These are phyloP conservation scores for Drosophila yakuba DNA, from an alignment of 1,140 invertebrate species.

Conservation along the genomic window DNA sequence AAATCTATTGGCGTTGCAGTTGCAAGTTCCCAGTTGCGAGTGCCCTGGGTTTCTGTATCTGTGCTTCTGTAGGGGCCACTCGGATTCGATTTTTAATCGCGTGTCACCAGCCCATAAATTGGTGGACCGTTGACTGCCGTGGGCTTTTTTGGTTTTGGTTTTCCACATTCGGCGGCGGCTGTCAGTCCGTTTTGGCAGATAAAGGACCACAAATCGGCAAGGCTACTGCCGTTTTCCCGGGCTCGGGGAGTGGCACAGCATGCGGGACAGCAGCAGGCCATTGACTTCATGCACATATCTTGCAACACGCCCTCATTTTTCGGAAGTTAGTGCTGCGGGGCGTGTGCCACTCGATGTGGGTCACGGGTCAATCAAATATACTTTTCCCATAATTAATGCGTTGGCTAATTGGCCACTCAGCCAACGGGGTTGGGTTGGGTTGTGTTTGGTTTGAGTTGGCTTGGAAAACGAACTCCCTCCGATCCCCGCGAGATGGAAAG, in stretches of 20 bases:
- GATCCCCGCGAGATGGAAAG: constrained; percentile 2
- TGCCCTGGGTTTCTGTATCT: constrained; percentile 5
- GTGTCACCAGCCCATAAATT: constrained; percentile 72
- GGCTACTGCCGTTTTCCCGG: constrained; percentile 21
- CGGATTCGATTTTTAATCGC: constrained; percentile 72
- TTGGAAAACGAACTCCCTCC: neutral
- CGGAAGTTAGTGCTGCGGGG: constrained; percentile 55
- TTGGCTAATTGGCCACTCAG: constrained; percentile 53
- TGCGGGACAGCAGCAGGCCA: constrained; percentile 67
- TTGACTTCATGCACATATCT: constrained; percentile 51
- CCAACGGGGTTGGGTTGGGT: neutral
- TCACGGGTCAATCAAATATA: constrained; percentile 71
- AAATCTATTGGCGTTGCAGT: constrained; percentile 38
- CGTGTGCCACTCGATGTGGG: constrained; percentile 66
- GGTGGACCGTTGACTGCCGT: constrained; percentile 44
- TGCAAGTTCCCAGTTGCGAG: neutral
- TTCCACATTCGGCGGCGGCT: constrained; percentile 18
- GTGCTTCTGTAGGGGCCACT: constrained; percentile 4
- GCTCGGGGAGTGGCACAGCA: constrained; percentile 6
- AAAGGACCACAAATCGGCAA: constrained; percentile 63
- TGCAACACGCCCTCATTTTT: constrained; percentile 39
- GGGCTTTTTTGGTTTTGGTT: constrained; percentile 20
- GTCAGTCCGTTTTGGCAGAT: constrained; percentile 39
- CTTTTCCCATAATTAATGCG: constrained; percentile 56
- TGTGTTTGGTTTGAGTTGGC: too few relatives aligned